These are phyloP conservation scores for Stegana nigrithorax DNA, from an alignment of 2,888 invertebrate genomes.

Conservation along the genomic window DNA sequence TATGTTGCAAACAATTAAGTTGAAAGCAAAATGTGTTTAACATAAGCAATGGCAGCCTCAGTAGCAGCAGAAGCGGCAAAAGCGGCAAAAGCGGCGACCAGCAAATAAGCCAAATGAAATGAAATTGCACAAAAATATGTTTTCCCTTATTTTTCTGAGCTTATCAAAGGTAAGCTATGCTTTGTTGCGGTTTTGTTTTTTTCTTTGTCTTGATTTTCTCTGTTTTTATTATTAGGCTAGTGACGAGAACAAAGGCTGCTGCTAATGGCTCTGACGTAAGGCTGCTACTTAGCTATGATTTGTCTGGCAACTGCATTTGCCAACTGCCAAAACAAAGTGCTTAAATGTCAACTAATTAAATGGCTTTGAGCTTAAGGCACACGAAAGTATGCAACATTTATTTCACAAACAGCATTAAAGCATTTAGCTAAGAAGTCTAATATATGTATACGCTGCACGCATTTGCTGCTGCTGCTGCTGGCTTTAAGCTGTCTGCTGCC, in stretches of 20 bases:
- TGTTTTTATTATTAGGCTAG: no score
- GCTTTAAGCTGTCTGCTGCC: not conserved
- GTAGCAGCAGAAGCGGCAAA: no score
- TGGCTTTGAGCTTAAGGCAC: not conserved
- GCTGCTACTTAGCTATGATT: not conserved
- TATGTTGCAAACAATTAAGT: constrained; percentile 58
- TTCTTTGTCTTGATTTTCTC: no score
- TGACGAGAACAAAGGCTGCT: not conserved
- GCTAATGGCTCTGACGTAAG: not conserved
- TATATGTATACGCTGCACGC: no score
- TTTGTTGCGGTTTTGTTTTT: no score
- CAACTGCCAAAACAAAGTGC: not conserved
- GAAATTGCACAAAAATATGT: not conserved
- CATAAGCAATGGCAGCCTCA: no score
- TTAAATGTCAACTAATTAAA: constrained; percentile 3
- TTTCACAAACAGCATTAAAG: not conserved
- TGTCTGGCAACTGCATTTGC: not conserved
- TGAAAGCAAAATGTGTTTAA: constrained; percentile 56
- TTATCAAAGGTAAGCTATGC: not conserved
- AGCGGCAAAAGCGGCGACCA: not conserved
- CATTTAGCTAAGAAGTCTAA: no score
- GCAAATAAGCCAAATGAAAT: constrained; percentile 6
- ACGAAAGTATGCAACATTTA: constrained; percentile 11
- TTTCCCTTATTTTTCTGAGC: no score
- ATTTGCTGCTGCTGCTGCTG: not conserved